Evolutionary conservation across 2,888 invertebrate species (phyloP), one percentile per base, ranked within the genome.

Genomic region (Esperia sulphurella): DNA sequence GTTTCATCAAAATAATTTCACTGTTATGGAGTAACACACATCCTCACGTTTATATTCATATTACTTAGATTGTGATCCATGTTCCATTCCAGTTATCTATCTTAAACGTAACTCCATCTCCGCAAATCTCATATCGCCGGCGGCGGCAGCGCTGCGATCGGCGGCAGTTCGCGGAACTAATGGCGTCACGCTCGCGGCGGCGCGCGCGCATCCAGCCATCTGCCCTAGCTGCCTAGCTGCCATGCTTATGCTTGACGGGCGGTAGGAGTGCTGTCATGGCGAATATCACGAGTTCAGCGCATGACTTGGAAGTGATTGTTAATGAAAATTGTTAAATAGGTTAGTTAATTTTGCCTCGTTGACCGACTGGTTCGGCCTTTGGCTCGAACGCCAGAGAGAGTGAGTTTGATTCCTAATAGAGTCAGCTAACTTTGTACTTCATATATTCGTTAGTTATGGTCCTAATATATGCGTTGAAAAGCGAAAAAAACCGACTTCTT

Each of bases 141-240:
- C 68, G 52, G 58, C 58, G 67, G 70, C 63, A 64, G 63, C 67
- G 59, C 57, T 58, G 61, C 64, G 52, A 47, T 68, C 65, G 63
- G 71, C 68, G 72, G 79, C 71, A 54, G 54, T 53, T 57, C 57
- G 57, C 58, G 65, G 71, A 69, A 71, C 74, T 76, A 79, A 79
- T 75, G 66, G 21, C 65, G 74, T 75, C 76, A 78, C 73, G 77
- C 66, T 59, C 52, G 57, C 57, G 57, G 61, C 52, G 62, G 61
- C 52, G 62, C 59, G 42, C 47, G 50, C 50, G 46, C 50, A 31
- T 21, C 8, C 42, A 10, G 40, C 21, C 47, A 47, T 43, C 48
- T 48, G 48, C 43, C 12, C 9, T 13, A 14, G 41, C 41, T 41
- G 37, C 37, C 35, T 13, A 33, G 13, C 28, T 31, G 39, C 14